phyloP scores from a whole-genome alignment of 2,113 vertebrate genomes.

The Haliaeetus leucogaster region DNA sequence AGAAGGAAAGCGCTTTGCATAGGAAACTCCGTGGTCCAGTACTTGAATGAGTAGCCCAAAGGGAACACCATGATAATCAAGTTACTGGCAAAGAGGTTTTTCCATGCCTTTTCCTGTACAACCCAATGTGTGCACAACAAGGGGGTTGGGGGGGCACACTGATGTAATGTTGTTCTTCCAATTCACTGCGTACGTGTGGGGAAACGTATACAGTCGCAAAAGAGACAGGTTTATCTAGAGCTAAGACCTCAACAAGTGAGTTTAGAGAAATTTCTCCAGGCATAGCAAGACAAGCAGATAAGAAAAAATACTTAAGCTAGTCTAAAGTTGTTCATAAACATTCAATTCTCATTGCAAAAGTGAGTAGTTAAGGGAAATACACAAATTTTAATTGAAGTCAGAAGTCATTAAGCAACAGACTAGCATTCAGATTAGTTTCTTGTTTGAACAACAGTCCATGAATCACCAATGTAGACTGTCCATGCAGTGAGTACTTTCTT shows the following conservation, averaged over 20 bases:
- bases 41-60: not conserved
- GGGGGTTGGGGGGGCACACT: not conserved
- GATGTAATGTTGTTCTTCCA: not conserved
- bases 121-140: not conserved
- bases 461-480: not conserved
- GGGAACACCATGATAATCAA: not conserved
- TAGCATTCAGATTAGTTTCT: not conserved
- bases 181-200: not conserved
- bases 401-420: not conserved
- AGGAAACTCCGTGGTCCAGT: not conserved
- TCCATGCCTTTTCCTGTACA: not conserved
- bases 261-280: not conserved
- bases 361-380: not conserved
- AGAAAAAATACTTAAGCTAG: not conserved
- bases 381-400: not conserved
- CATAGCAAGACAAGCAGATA: not conserved
- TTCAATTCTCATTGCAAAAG: not conserved
- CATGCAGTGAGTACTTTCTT: not conserved
- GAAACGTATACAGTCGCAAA: fast-evolving
- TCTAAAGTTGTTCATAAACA: not conserved
- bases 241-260: not conserved
- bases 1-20: not conserved
- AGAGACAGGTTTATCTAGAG: not conserved
- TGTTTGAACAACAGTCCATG: not conserved
- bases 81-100: not conserved